These are phyloP conservation scores for Ostrea denselamellosa DNA, from an alignment of 1,140 invertebrate genomes.

Conservation along the genomic window DNA sequence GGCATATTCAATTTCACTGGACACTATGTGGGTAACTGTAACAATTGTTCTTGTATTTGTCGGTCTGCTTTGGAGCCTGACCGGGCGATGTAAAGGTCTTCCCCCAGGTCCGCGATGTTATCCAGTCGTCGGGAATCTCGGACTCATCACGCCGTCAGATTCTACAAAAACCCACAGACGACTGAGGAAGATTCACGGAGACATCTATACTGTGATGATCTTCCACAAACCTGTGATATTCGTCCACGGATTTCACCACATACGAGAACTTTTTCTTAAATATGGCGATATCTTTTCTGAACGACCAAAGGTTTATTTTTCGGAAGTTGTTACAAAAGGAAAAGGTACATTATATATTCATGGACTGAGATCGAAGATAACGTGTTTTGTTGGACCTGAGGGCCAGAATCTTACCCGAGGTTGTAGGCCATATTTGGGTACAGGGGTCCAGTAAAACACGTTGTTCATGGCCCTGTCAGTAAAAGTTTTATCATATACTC, in stretches of 20 bases:
- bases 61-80: neutral
- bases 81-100: neutral
- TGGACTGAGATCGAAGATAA: no score
- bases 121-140: neutral
- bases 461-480: no score
- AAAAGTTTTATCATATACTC: no score
- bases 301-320: conserved; percentile 33
- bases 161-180: neutral
- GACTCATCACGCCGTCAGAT: neutral
- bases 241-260: conserved; percentile 53
- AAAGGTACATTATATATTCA: neutral
- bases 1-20: no score
- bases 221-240: conserved; percentile 49
- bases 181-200: conserved; percentile 50
- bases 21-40: neutral
- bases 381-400: no score
- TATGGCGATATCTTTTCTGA: conserved; percentile 52
- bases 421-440: no score
- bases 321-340: neutral
- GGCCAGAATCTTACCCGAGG: no score
- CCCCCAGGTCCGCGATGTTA: neutral
- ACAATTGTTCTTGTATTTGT: neutral
- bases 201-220: conserved; percentile 53
- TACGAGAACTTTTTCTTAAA: conserved; percentile 56
- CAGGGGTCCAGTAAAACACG: no score